phyloP scores from a whole-genome alignment of 1,140 invertebrate genomes.

The Hyles vespertilio region DNA sequence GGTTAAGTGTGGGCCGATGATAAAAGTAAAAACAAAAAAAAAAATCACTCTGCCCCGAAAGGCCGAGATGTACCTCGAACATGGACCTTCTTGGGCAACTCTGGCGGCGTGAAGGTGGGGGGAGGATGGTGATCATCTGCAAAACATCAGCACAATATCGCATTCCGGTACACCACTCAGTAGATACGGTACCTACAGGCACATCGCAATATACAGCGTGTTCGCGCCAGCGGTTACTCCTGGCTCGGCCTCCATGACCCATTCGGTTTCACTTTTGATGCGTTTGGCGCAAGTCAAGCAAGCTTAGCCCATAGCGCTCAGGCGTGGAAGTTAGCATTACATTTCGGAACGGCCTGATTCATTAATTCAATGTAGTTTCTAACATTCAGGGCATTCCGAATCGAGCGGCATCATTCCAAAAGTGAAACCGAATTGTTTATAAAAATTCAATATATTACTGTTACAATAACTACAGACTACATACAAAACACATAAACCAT shows the following conservation, averaged over 20 bases:
- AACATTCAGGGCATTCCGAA: neutral
- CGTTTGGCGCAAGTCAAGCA: too few species aligned
- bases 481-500: conserved; percentile 17
- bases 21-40: conserved; percentile 55
- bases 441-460: conserved; percentile 2
- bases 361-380: too few species aligned
- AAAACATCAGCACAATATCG: conserved; percentile 85
- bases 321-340: neutral
- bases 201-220: conserved; percentile 54
- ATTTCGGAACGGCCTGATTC: too few species aligned
- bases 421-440: conserved; percentile 27
- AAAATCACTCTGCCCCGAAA: conserved; percentile 60
- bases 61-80: conserved; percentile 87
- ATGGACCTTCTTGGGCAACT: conserved; percentile 97
- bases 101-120: conserved; percentile 96
- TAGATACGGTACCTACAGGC: conserved; percentile 53
- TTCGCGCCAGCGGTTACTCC: conserved; percentile 7
- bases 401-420: conserved; percentile 9
- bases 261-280: conserved; percentile 32
- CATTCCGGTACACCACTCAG: conserved; percentile 75
- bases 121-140: conserved; percentile 95
- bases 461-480: neutral
- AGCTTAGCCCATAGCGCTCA: neutral
- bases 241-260: too few species aligned
- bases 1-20: conserved; percentile 61